Conservation (phyloP, 1,140 invertebrate species). For the Cherax quadricarinatus region DNA sequence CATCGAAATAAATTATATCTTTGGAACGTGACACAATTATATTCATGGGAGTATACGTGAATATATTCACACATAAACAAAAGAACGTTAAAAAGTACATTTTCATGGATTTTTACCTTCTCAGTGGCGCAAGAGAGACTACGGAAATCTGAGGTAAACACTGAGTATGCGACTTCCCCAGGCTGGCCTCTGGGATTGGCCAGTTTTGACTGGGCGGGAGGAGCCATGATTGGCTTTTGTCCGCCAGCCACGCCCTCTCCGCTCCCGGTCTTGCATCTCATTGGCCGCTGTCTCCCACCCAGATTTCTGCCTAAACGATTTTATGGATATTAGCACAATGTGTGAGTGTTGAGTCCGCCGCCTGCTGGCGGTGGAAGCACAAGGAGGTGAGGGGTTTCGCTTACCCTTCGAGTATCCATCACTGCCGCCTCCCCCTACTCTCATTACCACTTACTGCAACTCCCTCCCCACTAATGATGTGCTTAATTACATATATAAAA, state of each 20-base stretch:
- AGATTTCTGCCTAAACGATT: constrained; percentile 62
- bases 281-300: constrained; percentile 41
- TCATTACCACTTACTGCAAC: constrained; percentile 35
- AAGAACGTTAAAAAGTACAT: background rate
- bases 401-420: background rate
- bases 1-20: too few relatives aligned
- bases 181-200: constrained; percentile 13
- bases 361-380: background rate
- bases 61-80: background rate
- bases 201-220: constrained; percentile 24
- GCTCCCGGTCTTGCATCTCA: constrained; percentile 23
- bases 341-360: background rate
- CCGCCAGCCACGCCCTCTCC: constrained; percentile 12
- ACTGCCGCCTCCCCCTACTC: constrained; percentile 10
- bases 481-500: constrained; percentile 18
- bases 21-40: too few relatives aligned
- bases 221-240: constrained; percentile 63
- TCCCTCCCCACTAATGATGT: constrained; percentile 30
- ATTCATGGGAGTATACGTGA: background rate
- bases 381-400: background rate
- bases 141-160: constrained; percentile 34
- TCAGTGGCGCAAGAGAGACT: background rate
- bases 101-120: constrained; percentile 9
- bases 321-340: constrained; percentile 61
- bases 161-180: constrained; percentile 42